Percentiles rank a stretch among this genome's conserved stretches.
Evolutionary conservation across 2,888 invertebrate genomes (phyloP).

Genomic region (Tribolium freemani): DNA sequence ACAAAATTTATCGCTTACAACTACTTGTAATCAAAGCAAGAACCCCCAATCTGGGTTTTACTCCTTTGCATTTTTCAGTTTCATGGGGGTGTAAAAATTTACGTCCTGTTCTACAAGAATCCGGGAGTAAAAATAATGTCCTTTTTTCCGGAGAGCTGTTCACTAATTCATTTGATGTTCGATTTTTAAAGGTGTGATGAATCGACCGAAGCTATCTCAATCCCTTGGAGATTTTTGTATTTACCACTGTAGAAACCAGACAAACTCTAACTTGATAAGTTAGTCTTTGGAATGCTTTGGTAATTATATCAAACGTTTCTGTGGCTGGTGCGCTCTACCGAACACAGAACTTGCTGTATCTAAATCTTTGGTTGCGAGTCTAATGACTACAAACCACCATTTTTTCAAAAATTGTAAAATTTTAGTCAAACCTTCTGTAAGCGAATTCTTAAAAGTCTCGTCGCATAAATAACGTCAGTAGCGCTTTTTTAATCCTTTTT

Average conservation of each 20-base stretch:
- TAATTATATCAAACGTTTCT: slow-evolving; percentile 23
- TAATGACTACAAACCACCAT: background rate
- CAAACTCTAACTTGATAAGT: background rate
- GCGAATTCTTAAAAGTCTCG: background rate
- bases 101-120: too few species aligned
- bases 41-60: too few species aligned
- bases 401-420: background rate
- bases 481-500: background rate
- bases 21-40: too few species aligned
- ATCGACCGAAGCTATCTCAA: background rate
- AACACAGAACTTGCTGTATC: slow-evolving; percentile 21
- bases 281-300: slow-evolving; percentile 8
- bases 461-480: background rate
- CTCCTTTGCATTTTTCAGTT: too few species aligned
- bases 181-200: slow-evolving; percentile 5
- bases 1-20: too few species aligned
- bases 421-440: background rate
- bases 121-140: background rate
- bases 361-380: slow-evolving; percentile 9
- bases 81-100: too few species aligned
- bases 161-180: slow-evolving; percentile 4
- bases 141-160: background rate
- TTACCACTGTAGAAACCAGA: background rate
- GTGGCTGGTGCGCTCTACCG: slow-evolving; percentile 3
- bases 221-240: slow-evolving; percentile 7